Conservation (phyloP, 2,113 vertebrate species). For the Chaetodon trifascialis region DNA sequence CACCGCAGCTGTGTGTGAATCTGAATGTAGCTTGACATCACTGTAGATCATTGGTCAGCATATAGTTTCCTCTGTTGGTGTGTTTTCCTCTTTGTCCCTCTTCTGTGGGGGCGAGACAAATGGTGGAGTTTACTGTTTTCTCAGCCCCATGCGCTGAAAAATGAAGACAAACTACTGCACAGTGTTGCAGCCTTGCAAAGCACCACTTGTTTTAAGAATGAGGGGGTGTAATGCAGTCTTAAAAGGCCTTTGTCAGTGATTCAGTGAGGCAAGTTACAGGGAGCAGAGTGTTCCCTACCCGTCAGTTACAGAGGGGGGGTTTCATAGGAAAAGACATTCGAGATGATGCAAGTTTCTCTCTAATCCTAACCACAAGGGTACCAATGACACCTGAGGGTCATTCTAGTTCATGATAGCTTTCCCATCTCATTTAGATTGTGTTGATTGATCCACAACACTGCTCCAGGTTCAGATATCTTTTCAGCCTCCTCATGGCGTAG, state of each 20-base stretch:
- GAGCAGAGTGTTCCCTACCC: conserved; percentile 40
- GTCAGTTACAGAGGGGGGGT: conserved; percentile 36
- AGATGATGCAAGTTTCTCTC: conserved; percentile 41
- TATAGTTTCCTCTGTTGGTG: conserved; percentile 37
- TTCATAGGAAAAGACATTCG: conserved; percentile 23
- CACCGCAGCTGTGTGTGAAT: conserved; percentile 57
- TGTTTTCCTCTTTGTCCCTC: conserved; percentile 46
- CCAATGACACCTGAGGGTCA: conserved; percentile 47
- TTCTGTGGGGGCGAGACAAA: conserved; percentile 52
- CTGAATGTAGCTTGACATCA: conserved; percentile 73
- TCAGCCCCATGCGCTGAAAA: conserved; percentile 32
- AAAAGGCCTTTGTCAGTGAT: conserved; percentile 63
- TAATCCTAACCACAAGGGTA: conserved; percentile 33
- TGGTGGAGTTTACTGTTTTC: conserved; percentile 51
- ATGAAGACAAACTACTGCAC: conserved; percentile 42
- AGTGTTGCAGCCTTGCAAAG: conserved; percentile 46
- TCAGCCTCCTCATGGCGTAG: conserved; percentile 12
- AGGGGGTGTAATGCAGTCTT: conserved; percentile 48
- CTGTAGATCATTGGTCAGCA: conserved; percentile 42
- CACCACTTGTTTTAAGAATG: conserved; percentile 56
- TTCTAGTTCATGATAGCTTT: conserved; percentile 37
- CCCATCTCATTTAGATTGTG: conserved; percentile 40
- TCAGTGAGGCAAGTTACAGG: conserved; percentile 51
- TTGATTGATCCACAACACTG: conserved; percentile 52
- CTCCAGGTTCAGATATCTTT: conserved; percentile 49